Evolutionary conservation across 2,888 invertebrate species (phyloP).

Genomic region (Synergus japonicus): DNA sequence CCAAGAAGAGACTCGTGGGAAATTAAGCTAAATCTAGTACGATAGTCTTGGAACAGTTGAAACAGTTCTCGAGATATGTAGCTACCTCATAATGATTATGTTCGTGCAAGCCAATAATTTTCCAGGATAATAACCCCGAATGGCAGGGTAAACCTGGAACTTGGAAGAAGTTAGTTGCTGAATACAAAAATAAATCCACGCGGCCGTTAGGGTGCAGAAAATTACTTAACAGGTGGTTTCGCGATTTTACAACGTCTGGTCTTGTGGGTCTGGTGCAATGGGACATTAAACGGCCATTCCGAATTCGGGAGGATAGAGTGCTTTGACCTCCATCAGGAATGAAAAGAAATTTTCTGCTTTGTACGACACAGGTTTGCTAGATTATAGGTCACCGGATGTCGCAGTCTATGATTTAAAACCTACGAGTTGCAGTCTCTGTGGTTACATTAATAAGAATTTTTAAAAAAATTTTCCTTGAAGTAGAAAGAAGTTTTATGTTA

Average conservation of each 20-base stretch:
- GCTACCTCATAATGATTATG: constrained; percentile 31
- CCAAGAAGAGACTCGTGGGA: constrained; percentile 23
- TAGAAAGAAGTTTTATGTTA: neutral
- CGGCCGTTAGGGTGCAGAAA: constrained; percentile 17
- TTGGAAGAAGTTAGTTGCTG: neutral
- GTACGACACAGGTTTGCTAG: neutral
- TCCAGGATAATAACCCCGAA: constrained; percentile 24
- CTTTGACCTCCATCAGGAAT: neutral
- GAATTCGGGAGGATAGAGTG: constrained; percentile 15
- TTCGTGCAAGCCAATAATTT: constrained; percentile 31
- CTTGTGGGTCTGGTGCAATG: constrained; percentile 29
- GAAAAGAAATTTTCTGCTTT: neutral
- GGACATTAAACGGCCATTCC: constrained; percentile 16
- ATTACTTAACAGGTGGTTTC: constrained; percentile 39
- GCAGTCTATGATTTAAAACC: constrained; percentile 11
- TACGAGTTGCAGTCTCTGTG: neutral
- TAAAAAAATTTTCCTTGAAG: neutral
- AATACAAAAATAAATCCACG: constrained; percentile 15
- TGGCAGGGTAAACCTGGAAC: neutral
- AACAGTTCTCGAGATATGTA: constrained; percentile 12
- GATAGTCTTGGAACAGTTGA: constrained; percentile 6
- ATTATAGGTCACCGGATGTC: constrained; percentile 3
- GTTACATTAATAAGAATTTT: neutral
- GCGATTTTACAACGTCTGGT: constrained; percentile 32
- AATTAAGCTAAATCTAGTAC: constrained; percentile 22